phyloP scores from a whole-genome alignment of 1,140 invertebrate species.

The Bombus affinis region DNA sequence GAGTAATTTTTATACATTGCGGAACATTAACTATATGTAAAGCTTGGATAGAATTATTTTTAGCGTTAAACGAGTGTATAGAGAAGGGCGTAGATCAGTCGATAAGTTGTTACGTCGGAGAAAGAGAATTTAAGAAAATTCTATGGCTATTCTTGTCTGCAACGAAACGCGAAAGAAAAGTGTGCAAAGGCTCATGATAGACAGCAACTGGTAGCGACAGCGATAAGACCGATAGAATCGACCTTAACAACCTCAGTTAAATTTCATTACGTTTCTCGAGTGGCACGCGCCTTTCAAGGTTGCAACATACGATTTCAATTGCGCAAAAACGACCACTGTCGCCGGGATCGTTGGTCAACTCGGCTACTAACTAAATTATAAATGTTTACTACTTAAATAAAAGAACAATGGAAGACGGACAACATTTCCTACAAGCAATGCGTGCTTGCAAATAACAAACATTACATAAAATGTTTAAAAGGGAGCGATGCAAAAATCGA shows the following conservation, averaged over 20 bases:
- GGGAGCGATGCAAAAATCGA: background rate
- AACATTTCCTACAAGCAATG: too few species aligned
- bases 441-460: background rate
- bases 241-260: slow-evolving; percentile 64
- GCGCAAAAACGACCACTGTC: slow-evolving; percentile 57
- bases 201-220: slow-evolving; percentile 19
- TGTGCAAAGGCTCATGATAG: slow-evolving; percentile 31
- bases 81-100: too few species aligned
- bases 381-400: too few species aligned
- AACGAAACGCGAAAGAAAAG: background rate
- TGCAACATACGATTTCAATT: slow-evolving; percentile 59
- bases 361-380: background rate
- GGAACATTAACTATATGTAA: too few species aligned
- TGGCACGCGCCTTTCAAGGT: slow-evolving; percentile 53
- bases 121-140: slow-evolving; percentile 5
- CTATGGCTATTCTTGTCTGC: background rate
- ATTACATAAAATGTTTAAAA: background rate
- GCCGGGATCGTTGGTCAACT: slow-evolving; percentile 47
- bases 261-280: slow-evolving; percentile 56
- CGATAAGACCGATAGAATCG: slow-evolving; percentile 54
- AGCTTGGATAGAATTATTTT: too few species aligned
- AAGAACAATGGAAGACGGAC: too few species aligned
- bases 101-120: too few species aligned
- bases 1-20: too few species aligned
- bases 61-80: too few species aligned